Evolutionary conservation across 2,113 vertebrate species (phyloP).

Genomic region (Copsychus sechellarum): DNA sequence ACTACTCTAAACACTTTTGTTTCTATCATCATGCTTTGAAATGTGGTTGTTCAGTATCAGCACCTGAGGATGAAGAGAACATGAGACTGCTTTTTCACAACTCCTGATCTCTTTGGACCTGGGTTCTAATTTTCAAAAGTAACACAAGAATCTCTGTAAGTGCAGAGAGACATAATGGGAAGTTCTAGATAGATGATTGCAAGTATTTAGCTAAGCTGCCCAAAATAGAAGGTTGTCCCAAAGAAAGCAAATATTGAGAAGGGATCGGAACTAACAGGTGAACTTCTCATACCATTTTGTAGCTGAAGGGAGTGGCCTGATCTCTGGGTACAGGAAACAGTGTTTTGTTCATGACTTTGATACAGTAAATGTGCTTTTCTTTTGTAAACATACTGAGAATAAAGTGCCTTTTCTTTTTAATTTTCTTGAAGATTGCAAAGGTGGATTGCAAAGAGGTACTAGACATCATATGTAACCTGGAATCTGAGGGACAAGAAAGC

Average conservation of each 20-base stretch:
- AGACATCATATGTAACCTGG: conserved; percentile 95
- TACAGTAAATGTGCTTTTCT: not conserved
- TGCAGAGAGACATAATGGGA: not conserved
- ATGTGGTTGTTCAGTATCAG: not conserved
- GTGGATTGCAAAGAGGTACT: conserved; percentile 94
- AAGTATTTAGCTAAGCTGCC: not conserved
- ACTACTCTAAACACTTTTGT: not conserved
- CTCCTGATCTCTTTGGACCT: not conserved
- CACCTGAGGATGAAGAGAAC: not conserved
- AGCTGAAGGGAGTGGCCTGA: not conserved
- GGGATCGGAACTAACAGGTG: not conserved
- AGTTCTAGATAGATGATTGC: not conserved
- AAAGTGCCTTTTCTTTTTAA: not conserved
- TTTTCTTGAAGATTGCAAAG: conserved; percentile 85
- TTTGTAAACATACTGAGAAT: not conserved
- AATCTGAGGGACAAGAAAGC: conserved; percentile 94
- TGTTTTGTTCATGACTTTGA: not conserved
- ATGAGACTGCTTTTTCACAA: not conserved
- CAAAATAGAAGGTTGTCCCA: not conserved
- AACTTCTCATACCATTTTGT: not conserved
- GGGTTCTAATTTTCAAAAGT: not conserved
- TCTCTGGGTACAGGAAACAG: not conserved
- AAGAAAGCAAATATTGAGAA: not conserved
- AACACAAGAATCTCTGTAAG: not conserved
- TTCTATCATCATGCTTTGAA: not conserved